Evolutionary conservation across 1,140 invertebrate species (phyloP), one percentile per base, ranked within the genome.

Genomic region (Drosophila rufa): DNA sequence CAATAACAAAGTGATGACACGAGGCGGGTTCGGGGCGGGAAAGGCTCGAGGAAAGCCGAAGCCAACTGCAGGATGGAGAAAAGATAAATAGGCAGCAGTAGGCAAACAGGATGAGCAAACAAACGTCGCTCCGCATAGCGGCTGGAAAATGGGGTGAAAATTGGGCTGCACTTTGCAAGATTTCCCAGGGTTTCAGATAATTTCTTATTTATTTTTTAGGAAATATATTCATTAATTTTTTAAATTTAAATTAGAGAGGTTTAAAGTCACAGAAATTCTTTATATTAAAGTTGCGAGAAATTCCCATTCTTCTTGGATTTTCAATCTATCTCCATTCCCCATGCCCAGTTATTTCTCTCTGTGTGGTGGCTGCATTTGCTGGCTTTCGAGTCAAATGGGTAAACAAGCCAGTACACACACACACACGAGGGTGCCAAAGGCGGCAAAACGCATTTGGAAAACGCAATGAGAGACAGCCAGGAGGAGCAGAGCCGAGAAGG

Each of bases 61-160:
- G 66, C 51, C 67, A 73, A 73, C 48, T 71, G 53, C 53, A 71
- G 69, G 45, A 36, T 40, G 53, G 45, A 56, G 67, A 66, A 77
- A 79, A 91, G 83, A 91, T 91, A 91, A 91, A 91, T 91, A 91
- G 89, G 81, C 80, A 91, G 78, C 83, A 75, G 89, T 81, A 91
- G 78, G 87, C 75, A 91, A 91, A 87, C 80, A 89, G 74, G 85
- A 75, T 81, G 84, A 66, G 73, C 74, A 89, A 80, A 89, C 80
- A 80, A 68, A 69, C 57, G 67, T 46, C 33, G 36, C 36, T 55
- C 67, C 59, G 55, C 60, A 61, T 5, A 2, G 30, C 12, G 17
- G 36, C 19, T n/a, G 22, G 19, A 43, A 62, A 27, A 75, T 36
- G 27, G 48, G 45, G 25, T 15, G 57, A 38, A 55, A 55, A 22